These are phyloP conservation scores for Streptopelia turtur DNA, from an alignment of 2,797 vertebrate genomes.

Conservation along the genomic window DNA sequence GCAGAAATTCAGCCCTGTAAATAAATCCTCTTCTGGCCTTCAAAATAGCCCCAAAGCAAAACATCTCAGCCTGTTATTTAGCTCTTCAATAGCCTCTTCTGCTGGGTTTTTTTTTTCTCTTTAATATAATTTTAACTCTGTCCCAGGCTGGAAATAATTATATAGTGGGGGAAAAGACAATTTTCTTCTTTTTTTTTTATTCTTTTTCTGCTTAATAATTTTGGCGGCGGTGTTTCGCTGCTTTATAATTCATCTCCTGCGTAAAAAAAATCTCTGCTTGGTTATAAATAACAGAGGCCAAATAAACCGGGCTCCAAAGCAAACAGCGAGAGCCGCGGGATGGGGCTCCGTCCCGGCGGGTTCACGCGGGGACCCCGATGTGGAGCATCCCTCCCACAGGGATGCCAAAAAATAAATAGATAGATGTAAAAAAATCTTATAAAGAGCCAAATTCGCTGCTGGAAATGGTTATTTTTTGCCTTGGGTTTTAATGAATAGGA, in stretches of 20 bases:
- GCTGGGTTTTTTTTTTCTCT: constrained; percentile 28
- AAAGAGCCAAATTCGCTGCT: not conserved
- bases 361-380: constrained; percentile 32
- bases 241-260: constrained; percentile 58
- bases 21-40: constrained; percentile 70
- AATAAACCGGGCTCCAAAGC: constrained; percentile 69
- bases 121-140: constrained; percentile 69
- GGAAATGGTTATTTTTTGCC: constrained; percentile 31
- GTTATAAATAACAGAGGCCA: constrained; percentile 53
- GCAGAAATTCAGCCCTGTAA: constrained; percentile 30
- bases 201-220: constrained; percentile 55
- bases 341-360: constrained; percentile 22
- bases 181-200: not conserved
- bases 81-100: constrained; percentile 74
- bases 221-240: constrained; percentile 14
- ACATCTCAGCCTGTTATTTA: constrained; percentile 77
- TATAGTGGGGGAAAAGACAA: constrained; percentile 45
- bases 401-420: not conserved
- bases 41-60: constrained; percentile 73
- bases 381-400: constrained; percentile 34
- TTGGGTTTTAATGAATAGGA: constrained; percentile 12
- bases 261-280: not conserved
- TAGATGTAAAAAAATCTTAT: not conserved
- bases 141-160: constrained; percentile 70
- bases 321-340: constrained; percentile 75